Evolutionary conservation across 2,113 vertebrate genomes (phyloP), one percentile per base, ranked within the genome.

Genomic region (Planiliza haematocheilus): DNA sequence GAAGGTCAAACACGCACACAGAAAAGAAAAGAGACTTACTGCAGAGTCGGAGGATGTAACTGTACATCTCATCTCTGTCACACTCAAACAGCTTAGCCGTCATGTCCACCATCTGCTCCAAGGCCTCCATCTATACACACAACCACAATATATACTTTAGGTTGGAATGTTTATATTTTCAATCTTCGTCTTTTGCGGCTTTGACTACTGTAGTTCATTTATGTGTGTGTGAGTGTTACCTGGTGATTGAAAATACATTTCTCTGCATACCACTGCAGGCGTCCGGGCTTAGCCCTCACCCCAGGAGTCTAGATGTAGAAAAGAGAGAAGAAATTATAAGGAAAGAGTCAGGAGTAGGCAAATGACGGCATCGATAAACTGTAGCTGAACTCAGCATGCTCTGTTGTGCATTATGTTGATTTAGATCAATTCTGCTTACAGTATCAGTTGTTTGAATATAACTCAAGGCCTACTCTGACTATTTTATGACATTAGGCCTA

Each of bases 41-140:
- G 88, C 91, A 96, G 1, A 97, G 84, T 0, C 91, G 88, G 10
- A 98, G 91, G 10, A 97, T 34, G 78, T 84, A 95, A 81, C 91
- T 93, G 88, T 98, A 99, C 94, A 99, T 95, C 61, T 96, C 94
- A 83, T 99, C 95, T 91, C 98, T 91, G 87, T 99, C 96, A 8
- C 97, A 98, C 76, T 98, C 96, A 88, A 98, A 99, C 1, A 99
- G 91, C 82, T 96, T 96, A 59, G 87, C 63, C 10, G 97, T 97
- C 89, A 96, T 82, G 37, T 96, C 95, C 82, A 98, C 94, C 88
- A 98, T 88, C 60, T 95, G 92, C 78, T 99, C 96, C 90, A 99
- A 88, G 56, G 84, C 0, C 81, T 96, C 96, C 84, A 94, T 91
- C 98, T 99, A 91, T 71, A 72, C 61, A 73, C 24, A 77, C 12